Evolutionary conservation across 2,113 vertebrate species (phyloP).

Genomic region (Scalopus aquaticus): DNA sequence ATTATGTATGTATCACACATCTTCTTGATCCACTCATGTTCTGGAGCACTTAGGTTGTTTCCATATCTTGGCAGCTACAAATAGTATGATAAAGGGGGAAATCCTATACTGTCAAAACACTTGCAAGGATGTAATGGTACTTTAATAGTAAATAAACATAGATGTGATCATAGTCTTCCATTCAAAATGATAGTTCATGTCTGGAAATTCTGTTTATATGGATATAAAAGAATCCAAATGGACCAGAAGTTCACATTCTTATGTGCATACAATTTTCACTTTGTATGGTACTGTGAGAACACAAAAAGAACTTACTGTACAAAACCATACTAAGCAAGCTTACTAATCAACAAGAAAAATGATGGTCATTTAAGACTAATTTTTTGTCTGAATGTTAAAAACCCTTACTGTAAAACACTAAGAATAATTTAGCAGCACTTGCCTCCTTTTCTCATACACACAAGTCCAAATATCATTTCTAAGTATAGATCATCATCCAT

Average conservation of each 20-base stretch:
- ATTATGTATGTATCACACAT: too few relatives aligned
- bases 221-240: not conserved
- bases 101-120: too few relatives aligned
- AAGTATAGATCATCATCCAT: not conserved
- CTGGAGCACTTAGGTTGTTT: too few relatives aligned
- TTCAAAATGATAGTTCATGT: not conserved
- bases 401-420: not conserved
- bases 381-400: not conserved
- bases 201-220: not conserved
- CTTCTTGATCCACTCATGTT: too few relatives aligned
- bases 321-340: constrained; percentile 23
- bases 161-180: not conserved
- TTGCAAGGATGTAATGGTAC: too few relatives aligned
- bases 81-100: too few relatives aligned
- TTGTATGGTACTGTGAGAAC: not conserved
- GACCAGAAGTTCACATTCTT: not conserved
- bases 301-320: not conserved
- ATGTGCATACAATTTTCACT: not conserved
- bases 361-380: not conserved
- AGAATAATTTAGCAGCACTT: not conserved
- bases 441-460: not conserved
- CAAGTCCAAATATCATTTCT: not conserved
- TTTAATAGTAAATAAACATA: not conserved
- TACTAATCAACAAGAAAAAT: constrained; percentile 12
- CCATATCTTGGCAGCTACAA: too few relatives aligned